Base-by-base conservation (phyloP, 1,140 invertebrate species). In the Panonychus citri region DNA sequence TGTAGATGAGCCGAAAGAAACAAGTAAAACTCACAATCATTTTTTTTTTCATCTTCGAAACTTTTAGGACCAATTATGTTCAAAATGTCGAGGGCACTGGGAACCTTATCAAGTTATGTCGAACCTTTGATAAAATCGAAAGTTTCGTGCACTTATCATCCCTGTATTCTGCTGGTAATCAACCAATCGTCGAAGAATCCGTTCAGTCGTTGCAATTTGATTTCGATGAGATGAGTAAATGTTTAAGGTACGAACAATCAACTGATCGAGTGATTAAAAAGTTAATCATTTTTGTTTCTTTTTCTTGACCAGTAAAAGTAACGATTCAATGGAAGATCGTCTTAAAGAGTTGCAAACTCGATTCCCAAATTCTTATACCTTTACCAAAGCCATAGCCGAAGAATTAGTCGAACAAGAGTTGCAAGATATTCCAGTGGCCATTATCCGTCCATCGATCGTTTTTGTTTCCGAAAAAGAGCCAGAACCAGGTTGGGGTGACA, bases 391-490 rank as follows among this genome's bases (percentile, higher is more conserved):
- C 43, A 64, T 88, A 57, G 81, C 81, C 0, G 85, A 89, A 63
- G 73, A 30, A 50, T 95, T 28, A 85, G 70, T 84, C 0, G 73
- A 74, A 85, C 4, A 93, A 86, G 85, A 83, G 83, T 65, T 86
- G 94, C 66, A 90, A 89, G 0, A 66, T 83, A 3, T 81, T 85
- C 4, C 89, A 0, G 69, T 80, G 4, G 76, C 83, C 1, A 83
- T 95, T 59, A 78, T 85, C 42, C 74, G 90, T 64, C 89, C 90
- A 0, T 91, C 88, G 0, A 91, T 94, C 81, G 85, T 94, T 64
- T 81, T 81, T 21, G 19, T 21, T 10, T 26, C 57, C 15, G 15
- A 30, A 3, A 26, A 30, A 28, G 57, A 58, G 30, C 57, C 57
- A n/a, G 8, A 3, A 10, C 53, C 55, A 15, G 88, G 88, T 12